Percentiles rank a stretch among this genome's conserved stretches.
These are phyloP conservation scores for Nannoperca obscura DNA, from an alignment of 2,797 vertebrate species.

Conservation along the genomic window DNA sequence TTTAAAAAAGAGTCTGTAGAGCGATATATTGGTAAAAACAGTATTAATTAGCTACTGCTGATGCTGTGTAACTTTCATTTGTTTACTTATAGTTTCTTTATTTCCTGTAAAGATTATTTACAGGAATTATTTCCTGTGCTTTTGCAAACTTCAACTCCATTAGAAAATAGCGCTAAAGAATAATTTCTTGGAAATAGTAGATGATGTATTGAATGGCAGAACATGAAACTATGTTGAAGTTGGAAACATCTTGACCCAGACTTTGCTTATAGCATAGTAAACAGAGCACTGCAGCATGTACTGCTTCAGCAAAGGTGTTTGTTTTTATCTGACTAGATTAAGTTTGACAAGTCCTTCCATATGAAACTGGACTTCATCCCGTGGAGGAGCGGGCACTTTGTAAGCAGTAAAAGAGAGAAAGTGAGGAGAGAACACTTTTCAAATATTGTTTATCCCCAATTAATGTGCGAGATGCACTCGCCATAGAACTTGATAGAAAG, in stretches of 20 bases:
- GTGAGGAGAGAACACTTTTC: conserved; percentile 43
- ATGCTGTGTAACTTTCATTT: conserved; percentile 4
- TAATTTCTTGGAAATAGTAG: conserved; percentile 22
- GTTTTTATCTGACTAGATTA: conserved; percentile 66
- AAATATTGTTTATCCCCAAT: conserved; percentile 64
- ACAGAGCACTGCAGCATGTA: conserved; percentile 24
- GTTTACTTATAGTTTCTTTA: conserved; percentile 13
- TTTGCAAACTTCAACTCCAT: conserved; percentile 16
- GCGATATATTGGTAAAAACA: neutral
- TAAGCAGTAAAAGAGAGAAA: conserved; percentile 41
- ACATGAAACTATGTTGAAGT: conserved; percentile 20
- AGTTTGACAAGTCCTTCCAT: conserved; percentile 70
- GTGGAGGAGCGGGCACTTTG: conserved; percentile 47
- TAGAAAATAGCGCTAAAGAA: conserved; percentile 5
- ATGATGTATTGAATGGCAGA: conserved; percentile 14
- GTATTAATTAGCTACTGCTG: conserved; percentile 8
- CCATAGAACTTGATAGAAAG: conserved; percentile 50
- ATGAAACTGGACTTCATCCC: conserved; percentile 53
- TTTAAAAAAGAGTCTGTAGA: neutral
- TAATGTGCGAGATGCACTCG: conserved; percentile 45
- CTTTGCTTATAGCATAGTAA: conserved; percentile 35
- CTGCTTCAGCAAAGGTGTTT: conserved; percentile 47
- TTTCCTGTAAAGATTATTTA: too few relatives aligned
- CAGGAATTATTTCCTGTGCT: neutral
- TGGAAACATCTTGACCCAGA: conserved; percentile 14